These are phyloP conservation scores for Micronycteris hirsuta DNA, from an alignment of 2,113 vertebrate species.

Conservation along the genomic window DNA sequence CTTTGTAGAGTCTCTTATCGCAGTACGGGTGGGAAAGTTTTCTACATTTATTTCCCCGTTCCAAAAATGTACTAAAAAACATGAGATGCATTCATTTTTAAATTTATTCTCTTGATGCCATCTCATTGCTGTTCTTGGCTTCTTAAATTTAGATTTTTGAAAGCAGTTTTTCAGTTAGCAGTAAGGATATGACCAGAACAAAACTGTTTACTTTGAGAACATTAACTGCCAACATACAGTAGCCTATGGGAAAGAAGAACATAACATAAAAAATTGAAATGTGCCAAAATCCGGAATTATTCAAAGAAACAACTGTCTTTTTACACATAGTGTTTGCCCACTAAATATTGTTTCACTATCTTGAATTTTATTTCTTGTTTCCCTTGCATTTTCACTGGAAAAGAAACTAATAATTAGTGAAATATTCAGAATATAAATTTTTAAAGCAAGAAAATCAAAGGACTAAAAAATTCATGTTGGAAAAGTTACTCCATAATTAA, in stretches of 20 bases:
- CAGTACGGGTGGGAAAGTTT: constrained; percentile 63
- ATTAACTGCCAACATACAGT: not conserved
- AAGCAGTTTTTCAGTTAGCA: constrained; percentile 44
- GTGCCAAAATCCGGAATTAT: not conserved
- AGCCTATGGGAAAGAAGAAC: constrained; percentile 28
- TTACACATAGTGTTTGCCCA: not conserved
- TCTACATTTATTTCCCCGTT: constrained; percentile 66
- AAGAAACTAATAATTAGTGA: not conserved
- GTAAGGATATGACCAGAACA: constrained; percentile 10
- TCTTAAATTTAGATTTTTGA: constrained; percentile 71
- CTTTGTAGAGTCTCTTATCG: constrained; percentile 50
- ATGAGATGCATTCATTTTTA: constrained; percentile 72
- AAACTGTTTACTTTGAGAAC: constrained; percentile 51
- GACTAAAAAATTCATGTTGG: not conserved
- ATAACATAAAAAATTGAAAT: constrained; percentile 3
- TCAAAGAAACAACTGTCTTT: constrained; percentile 10
- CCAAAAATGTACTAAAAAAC: constrained; percentile 66
- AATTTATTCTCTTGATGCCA: constrained; percentile 68
- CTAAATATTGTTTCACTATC: not conserved
- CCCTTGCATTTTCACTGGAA: not conserved
- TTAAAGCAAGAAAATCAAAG: constrained; percentile 8
- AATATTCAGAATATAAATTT: not conserved
- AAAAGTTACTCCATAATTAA: not conserved
- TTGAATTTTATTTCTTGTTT: constrained; percentile 39
- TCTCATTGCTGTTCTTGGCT: constrained; percentile 69